Base-by-base conservation (phyloP, 1,140 invertebrate species). In the Campoletis sonorensis region DNA sequence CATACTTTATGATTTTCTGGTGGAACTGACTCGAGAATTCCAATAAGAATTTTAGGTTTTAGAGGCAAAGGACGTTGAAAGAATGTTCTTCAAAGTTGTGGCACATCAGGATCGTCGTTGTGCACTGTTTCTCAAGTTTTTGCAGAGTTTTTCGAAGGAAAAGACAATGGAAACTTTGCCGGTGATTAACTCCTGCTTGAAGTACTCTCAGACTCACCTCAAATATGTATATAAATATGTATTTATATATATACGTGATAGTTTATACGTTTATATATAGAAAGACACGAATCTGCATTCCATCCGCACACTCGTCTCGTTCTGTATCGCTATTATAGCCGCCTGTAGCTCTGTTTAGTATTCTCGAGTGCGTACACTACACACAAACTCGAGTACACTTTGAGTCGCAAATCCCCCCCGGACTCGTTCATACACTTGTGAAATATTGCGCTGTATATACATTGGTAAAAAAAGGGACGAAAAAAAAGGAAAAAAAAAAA, bases 301-400 rank as follows among this genome's bases (percentile, higher is more conserved):
- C 61, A 27, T 23, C 26, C 10, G 67, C 18, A 33, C 26, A 4
- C 30, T 18, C 30, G 67, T 70, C 30, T 70, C 26, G 67, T 70
- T 70, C 21, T 15, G 27, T 70, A 33, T 70, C 30, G 30, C 27
- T 70, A 30, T 30, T 70, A 70, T 16, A 18, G 67, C 64, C 8
- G 26, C 67, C 67, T 33, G 27, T 30, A 70, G 13, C 30, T 70
- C 61, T 8, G n/a, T 70, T 70, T 30, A 70, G 67, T 70, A 70
- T 70, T 70, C 67, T 33, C 30, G 67, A 70, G 27, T 70, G 27
- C 67, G 67, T 70, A 70, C 67, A 70, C 26, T 70, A 33, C 15
- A 70, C 67, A 70, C 30, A 15, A 27, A 70, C 30, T 33, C 30
- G 30, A 33, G 67, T 33, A 15, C 30, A 33, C 30, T 70, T 70